Conservation (phyloP, 2,797 vertebrate species). For the Lithobates pipiens region DNA sequence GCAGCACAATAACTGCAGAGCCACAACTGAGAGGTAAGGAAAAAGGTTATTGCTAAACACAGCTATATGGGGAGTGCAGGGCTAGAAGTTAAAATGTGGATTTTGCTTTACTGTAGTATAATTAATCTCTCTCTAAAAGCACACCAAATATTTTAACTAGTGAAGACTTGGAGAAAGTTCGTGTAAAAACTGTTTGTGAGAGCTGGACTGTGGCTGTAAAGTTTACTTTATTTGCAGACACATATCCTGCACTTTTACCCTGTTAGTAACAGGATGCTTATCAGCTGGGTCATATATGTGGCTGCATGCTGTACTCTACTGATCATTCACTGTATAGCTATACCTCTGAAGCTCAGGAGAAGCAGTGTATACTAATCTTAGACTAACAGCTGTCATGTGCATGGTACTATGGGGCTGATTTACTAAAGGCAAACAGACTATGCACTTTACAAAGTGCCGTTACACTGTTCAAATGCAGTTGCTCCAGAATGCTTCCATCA, state of each 20-base stretch:
- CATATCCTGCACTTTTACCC: not conserved
- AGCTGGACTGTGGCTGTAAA: not conserved
- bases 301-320: not conserved
- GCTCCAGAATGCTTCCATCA: too few species aligned
- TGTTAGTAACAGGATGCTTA: not conserved
- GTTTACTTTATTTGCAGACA: not conserved
- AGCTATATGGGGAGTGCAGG: not conserved
- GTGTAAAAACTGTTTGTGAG: not conserved
- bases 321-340: not conserved
- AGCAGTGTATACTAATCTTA: too few species aligned
- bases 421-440: too few species aligned
- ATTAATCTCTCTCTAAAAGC: not conserved
- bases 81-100: not conserved
- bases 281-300: not conserved
- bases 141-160: not conserved
- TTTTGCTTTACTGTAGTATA: not conserved
- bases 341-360: not conserved
- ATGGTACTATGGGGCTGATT: too few species aligned
- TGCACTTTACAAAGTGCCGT: too few species aligned
- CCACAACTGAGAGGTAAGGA: not conserved
- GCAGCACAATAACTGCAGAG: not conserved
- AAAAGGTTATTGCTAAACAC: not conserved
- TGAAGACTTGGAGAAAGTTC: not conserved
- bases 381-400: too few species aligned
- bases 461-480: too few species aligned